Conservation (phyloP, 2,113 vertebrate genomes). For the Menura novaehollandiae region DNA sequence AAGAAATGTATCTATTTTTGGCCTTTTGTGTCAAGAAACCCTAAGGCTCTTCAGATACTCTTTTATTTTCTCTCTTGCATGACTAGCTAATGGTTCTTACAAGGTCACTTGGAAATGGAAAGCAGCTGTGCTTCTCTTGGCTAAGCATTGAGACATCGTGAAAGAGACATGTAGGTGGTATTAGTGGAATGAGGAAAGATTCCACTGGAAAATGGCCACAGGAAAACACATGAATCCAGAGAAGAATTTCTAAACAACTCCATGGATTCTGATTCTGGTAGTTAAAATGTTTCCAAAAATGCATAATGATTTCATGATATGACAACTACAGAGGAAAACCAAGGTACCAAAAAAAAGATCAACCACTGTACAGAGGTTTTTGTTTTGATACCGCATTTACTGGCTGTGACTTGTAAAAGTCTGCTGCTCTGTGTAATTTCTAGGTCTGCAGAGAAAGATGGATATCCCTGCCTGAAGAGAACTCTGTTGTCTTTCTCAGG, state of each 20-base stretch:
- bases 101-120: neutral
- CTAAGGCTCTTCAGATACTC: neutral
- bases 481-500: neutral
- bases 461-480: neutral
- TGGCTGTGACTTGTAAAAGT: neutral
- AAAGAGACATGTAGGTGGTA: neutral
- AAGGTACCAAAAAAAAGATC: neutral
- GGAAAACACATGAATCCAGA: neutral
- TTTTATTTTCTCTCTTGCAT: neutral
- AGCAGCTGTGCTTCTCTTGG: neutral
- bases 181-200: neutral
- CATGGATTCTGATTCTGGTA: neutral
- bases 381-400: neutral
- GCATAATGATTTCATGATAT: neutral
- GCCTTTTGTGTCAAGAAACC: neutral
- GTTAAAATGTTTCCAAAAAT: neutral
- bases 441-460: neutral
- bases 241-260: neutral
- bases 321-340: neutral
- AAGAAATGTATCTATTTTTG: neutral
- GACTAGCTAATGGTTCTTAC: neutral
- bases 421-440: neutral
- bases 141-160: neutral
- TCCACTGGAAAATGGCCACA: neutral
- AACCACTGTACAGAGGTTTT: rapidly evolving